Percentiles rank a stretch among this genome's conserved stretches.
These are phyloP conservation scores for Lordiphosa clarofinis DNA, from an alignment of 1,140 invertebrate species.

Conservation along the genomic window DNA sequence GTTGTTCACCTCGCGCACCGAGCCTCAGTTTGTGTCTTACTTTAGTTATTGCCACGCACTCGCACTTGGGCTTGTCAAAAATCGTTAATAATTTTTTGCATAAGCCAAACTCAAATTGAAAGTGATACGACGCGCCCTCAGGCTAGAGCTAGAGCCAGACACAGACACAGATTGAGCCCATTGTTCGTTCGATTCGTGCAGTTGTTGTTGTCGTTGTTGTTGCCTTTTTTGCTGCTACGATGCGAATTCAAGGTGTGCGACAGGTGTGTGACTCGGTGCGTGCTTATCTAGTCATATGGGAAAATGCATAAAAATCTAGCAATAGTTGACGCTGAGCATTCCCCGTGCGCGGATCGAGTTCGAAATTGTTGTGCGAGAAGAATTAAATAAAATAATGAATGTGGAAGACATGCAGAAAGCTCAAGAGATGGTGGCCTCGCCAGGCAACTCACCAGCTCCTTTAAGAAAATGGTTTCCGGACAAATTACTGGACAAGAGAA, in stretches of 20 bases:
- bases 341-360: constrained; percentile 48
- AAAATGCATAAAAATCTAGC: constrained; percentile 66
- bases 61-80: constrained; percentile 57
- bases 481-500: constrained; percentile 50
- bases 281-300: constrained; percentile 69
- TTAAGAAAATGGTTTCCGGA: constrained; percentile 30
- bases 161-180: constrained; percentile 27
- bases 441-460: constrained; percentile 26
- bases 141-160: no score
- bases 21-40: constrained; percentile 14
- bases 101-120: constrained; percentile 44
- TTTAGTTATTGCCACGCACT: constrained; percentile 49
- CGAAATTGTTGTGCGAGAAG: constrained; percentile 20
- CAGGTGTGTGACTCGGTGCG: constrained; percentile 49
- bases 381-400: constrained; percentile 37
- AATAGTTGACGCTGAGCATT: constrained; percentile 50
- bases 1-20: constrained; percentile 55
- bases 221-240: constrained; percentile 59
- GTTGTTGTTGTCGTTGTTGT: constrained; percentile 37
- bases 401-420: constrained; percentile 50
- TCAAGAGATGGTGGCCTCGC: constrained; percentile 29
- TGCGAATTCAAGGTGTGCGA: constrained; percentile 62
- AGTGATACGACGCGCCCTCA: constrained; percentile 32
- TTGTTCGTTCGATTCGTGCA: constrained; percentile 50
- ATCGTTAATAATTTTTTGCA: constrained; percentile 36